Evolutionary conservation across 2,888 invertebrate species (phyloP).

Genomic region (Oscheius sp.): DNA sequence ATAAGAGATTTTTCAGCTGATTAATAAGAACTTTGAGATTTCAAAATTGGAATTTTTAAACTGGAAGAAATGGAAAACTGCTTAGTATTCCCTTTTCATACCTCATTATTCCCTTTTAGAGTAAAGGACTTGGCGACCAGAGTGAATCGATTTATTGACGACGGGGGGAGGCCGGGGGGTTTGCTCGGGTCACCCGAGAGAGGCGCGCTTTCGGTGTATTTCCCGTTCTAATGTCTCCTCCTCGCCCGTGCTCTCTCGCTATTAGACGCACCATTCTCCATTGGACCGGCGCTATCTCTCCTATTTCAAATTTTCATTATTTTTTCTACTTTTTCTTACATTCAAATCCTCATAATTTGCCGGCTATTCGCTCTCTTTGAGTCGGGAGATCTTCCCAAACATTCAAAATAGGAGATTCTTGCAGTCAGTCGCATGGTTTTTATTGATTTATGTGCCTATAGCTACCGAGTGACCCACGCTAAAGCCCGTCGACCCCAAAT

Average conservation of each 20-base stretch:
- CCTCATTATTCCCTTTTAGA: neutral
- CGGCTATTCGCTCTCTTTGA: too few relatives aligned
- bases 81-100: too few relatives aligned
- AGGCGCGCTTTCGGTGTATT: slow-evolving; percentile 25
- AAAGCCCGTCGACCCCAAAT: neutral
- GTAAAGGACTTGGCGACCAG: too few relatives aligned
- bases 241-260: slow-evolving; percentile 25
- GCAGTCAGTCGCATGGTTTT: slow-evolving; percentile 25
- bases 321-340: neutral
- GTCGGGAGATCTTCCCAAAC: too few relatives aligned
- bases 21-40: too few relatives aligned
- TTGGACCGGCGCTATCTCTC: slow-evolving; percentile 13
- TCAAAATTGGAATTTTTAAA: too few relatives aligned
- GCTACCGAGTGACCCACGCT: slow-evolving; percentile 21
- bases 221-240: slow-evolving; percentile 29
- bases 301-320: slow-evolving; percentile 10
- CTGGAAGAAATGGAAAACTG: too few relatives aligned
- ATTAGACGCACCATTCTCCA: slow-evolving; percentile 21
- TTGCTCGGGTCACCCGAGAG: slow-evolving; percentile 12
- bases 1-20: too few relatives aligned
- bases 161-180: slow-evolving; percentile 13
- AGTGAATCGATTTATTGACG: slow-evolving; percentile 34
- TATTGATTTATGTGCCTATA: slow-evolving; percentile 25
- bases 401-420: too few relatives aligned
- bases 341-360: too few relatives aligned